phyloP scores from a whole-genome alignment of 2,888 invertebrate genomes.

The Chaitophorus viminalis region DNA sequence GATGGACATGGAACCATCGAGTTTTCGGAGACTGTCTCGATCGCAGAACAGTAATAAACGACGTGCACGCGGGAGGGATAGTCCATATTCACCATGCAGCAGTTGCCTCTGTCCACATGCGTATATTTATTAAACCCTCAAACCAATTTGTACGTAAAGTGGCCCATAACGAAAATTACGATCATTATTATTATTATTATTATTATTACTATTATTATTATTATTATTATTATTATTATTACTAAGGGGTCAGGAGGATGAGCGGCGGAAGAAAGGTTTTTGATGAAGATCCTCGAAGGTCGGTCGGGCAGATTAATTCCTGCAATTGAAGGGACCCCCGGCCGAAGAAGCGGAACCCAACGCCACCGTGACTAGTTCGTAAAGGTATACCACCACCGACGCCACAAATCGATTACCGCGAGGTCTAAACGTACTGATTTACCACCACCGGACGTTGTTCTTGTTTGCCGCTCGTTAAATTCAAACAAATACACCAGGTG shows the following conservation, averaged over 20 bases:
- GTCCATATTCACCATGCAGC: no score
- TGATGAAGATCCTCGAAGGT: slow-evolving; percentile 5
- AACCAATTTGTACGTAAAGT: neutral
- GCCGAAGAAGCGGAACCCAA: neutral
- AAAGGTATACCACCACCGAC: neutral
- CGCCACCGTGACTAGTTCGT: neutral
- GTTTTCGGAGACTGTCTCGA: no score
- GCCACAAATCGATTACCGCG: neutral
- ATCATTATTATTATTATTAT: neutral
- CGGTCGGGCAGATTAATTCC: slow-evolving; percentile 7
- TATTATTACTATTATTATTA: neutral
- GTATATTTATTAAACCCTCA: neutral
- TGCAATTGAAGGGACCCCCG: neutral
- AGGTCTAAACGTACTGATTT: neutral
- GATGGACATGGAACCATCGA: no score
- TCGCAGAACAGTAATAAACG: no score
- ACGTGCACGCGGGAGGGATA: no score
- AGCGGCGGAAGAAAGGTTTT: neutral
- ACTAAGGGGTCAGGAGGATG: neutral
- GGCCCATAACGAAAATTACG: neutral
- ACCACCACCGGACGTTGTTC: neutral
- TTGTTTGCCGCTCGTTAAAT: neutral
- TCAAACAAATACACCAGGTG: neutral
- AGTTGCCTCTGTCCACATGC: neutral
- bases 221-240: neutral